Evolutionary conservation across 2,888 invertebrate genomes (phyloP).

Genomic region (Tenthredo scrophulariae): DNA sequence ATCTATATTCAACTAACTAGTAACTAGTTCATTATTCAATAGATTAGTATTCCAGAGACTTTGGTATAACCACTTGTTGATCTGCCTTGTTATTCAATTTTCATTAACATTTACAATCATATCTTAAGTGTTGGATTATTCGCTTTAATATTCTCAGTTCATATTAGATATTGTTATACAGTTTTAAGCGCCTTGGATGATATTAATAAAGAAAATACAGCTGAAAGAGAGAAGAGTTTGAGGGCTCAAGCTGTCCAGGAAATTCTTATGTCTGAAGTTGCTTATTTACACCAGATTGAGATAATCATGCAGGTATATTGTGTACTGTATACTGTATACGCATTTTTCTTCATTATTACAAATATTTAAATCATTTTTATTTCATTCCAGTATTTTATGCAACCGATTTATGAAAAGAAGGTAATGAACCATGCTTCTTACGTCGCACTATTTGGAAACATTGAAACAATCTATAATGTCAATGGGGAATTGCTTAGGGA

Average conservation of each 20-base stretch:
- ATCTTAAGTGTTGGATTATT: not conserved
- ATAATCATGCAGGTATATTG: slow-evolving; percentile 81
- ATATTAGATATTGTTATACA: slow-evolving; percentile 61
- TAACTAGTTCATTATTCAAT: slow-evolving; percentile 33
- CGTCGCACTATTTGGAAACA: slow-evolving; percentile 82
- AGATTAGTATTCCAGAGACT: not conserved
- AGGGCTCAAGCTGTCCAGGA: slow-evolving; percentile 83
- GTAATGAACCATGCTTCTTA: slow-evolving; percentile 80
- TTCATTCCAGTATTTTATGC: slow-evolving; percentile 80
- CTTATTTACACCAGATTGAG: slow-evolving; percentile 85
- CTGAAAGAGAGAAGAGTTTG: slow-evolving; percentile 73
- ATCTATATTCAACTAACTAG: slow-evolving; percentile 18
- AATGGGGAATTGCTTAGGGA: slow-evolving; percentile 83
- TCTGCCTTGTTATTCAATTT: not conserved
- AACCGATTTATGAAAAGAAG: slow-evolving; percentile 80
- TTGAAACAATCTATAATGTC: slow-evolving; percentile 83
- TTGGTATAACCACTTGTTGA: not conserved
- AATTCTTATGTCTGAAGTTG: slow-evolving; percentile 85
- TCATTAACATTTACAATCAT: not conserved
- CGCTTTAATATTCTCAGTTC: not conserved
- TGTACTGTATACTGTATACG: not conserved
- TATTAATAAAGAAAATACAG: slow-evolving; percentile 67
- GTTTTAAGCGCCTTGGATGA: slow-evolving; percentile 82
- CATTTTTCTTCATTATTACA: not conserved
- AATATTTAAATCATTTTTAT: not conserved